Evolutionary conservation across 2,797 vertebrate species (phyloP).

Genomic region (Arctocebus calabarensis): DNA sequence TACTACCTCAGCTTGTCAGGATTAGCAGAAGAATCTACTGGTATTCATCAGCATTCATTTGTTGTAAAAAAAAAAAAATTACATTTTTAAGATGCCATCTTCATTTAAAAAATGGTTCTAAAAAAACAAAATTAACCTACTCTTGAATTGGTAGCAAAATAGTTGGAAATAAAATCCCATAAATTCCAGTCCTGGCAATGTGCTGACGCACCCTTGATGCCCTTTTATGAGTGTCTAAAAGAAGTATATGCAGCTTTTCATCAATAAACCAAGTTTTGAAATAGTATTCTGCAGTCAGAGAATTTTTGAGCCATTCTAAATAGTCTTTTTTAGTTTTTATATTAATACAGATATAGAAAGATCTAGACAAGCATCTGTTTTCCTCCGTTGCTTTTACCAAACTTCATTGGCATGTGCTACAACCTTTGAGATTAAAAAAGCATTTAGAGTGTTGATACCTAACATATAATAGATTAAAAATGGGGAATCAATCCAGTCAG

Average conservation of each 20-base stretch:
- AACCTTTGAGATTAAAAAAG: not conserved
- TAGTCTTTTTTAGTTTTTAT: not conserved
- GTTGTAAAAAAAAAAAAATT: no score
- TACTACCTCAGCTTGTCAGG: not conserved
- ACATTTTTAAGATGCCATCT: constrained; percentile 5
- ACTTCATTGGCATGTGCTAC: not conserved
- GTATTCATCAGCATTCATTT: not conserved
- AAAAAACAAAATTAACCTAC: not conserved
- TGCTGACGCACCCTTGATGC: not conserved
- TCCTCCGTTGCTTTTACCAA: not conserved
- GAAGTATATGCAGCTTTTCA: not conserved
- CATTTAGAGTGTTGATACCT: not conserved
- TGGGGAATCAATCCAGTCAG: not conserved
- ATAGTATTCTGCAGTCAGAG: not conserved
- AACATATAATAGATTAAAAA: not conserved
- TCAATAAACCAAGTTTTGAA: not conserved
- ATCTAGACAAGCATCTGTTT: not conserved
- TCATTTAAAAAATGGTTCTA: not conserved
- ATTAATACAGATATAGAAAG: not conserved
- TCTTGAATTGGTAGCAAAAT: not conserved
- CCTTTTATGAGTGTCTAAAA: not conserved
- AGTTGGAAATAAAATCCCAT: constrained; percentile 13
- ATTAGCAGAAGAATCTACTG: not conserved
- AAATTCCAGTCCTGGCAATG: not conserved
- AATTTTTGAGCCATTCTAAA: not conserved